Conservation (phyloP, 2,888 invertebrate species). For the Arenicola marina region DNA sequence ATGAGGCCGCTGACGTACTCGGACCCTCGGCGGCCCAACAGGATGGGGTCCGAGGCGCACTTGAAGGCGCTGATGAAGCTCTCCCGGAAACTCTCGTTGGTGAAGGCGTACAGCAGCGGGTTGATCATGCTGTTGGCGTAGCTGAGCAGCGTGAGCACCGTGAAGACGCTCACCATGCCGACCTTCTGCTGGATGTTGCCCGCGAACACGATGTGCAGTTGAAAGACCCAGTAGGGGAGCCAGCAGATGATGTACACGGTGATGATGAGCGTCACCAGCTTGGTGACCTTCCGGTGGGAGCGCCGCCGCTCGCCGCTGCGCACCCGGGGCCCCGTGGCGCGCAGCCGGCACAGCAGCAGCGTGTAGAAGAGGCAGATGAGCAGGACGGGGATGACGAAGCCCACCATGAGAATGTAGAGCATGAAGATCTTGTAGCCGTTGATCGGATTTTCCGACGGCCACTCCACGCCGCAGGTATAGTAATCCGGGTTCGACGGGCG, state of each 20-base stretch:
- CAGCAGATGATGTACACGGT: conserved; percentile 21
- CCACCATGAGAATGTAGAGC: conserved; percentile 27
- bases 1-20: neutral
- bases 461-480: conserved; percentile 20
- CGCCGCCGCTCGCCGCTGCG: conserved; percentile 1
- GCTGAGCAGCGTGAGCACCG: conserved; percentile 30
- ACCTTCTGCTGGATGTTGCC: neutral
- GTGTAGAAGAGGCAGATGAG: conserved; percentile 30
- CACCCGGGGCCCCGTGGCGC: conserved; percentile 10
- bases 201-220: conserved; percentile 1
- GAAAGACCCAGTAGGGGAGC: conserved; percentile 24
- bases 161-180: conserved; percentile 23
- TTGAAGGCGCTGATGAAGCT: conserved; percentile 34
- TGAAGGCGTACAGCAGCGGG: conserved; percentile 37
- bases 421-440: conserved; percentile 18
- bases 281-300: conserved; percentile 22
- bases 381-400: conserved; percentile 29
- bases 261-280: conserved; percentile 18
- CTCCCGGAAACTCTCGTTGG: conserved; percentile 34
- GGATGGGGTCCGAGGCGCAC: conserved; percentile 17
- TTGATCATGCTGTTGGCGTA: conserved; percentile 34
- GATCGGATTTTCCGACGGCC: conserved; percentile 20
- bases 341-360: conserved; percentile 26
- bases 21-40: neutral
- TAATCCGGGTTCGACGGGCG: neutral